Base-by-base conservation (phyloP, 2,113 vertebrate species). In the Bubo bubo region DNA sequence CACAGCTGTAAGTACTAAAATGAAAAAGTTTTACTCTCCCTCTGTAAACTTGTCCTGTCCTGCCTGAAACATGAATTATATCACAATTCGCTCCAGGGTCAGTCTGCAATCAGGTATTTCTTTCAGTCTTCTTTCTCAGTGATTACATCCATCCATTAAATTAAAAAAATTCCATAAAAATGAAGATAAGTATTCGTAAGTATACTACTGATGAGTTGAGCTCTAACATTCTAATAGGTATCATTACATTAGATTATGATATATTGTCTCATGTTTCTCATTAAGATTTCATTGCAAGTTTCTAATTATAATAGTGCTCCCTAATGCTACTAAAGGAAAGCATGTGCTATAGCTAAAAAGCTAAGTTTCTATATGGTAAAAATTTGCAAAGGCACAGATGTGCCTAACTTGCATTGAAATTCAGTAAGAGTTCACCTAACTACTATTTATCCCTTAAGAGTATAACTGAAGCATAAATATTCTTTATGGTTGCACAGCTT, bases 181-280 rank as follows among this genome's bases (percentile, higher is more conserved):
- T 94, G 91, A 94, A 95, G 96, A 90, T 90, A 93, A 94, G 87
- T 96, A 94, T 96, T 94, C 85, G 0, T 90, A 96, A 84, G 91
- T 93, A 76, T 90, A 91, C 73, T 95, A 84, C 93, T 97, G 94
- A 97, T 97, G 94, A 93, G 71, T 63, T 96, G 91, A 95, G 90
- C 70, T 95, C 74, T 89, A 94, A 93, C 73, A 81, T 77, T 90
- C 82, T 95, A 97, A 98, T 95, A 96, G 91, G 75, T 96, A 95
- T 94, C 93, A 95, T 96, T 96, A 95, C 59, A 95, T 92, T 89
- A 93, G 94, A 97, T 95, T 95, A 94, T 97, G 95, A 97, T 97
- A 77, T 94, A 97, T 96, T 92, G 82, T 96, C 76, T 96, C 95
- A 77, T 59, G 94, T 94, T 95, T 96, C 97, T 96, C 86, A 97